Percentiles rank a stretch among this genome's conserved stretches.
These are phyloP conservation scores for Hydractinia symbiolongicarpus DNA, from an alignment of 30 jellyfish, hydroid and myxozoan genomes.

Conservation along the genomic window DNA sequence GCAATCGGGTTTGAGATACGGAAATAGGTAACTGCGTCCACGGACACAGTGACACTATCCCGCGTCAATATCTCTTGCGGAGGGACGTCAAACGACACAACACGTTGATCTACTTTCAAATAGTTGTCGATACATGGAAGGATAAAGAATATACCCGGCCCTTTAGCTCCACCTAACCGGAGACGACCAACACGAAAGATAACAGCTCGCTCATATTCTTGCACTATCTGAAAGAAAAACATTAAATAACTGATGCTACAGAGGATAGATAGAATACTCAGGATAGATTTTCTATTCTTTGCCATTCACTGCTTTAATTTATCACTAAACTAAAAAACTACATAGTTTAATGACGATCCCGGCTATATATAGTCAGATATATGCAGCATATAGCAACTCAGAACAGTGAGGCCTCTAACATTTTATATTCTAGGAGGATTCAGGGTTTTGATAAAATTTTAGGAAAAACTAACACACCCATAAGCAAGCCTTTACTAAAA, in stretches of 20 bases:
- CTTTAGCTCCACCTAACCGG: constrained; percentile 76
- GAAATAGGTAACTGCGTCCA: constrained; percentile 92
- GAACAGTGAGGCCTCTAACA: no score
- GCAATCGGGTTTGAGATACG: constrained; percentile 82
- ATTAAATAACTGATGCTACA: background rate
- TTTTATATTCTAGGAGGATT: no score
- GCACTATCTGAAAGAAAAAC: constrained; percentile 67
- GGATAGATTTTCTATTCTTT: no score
- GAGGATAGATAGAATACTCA: background rate
- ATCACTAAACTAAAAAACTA: no score
- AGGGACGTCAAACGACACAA: constrained; percentile 93
- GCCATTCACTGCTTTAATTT: no score
- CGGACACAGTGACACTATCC: constrained; percentile 97
- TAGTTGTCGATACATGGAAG: constrained; percentile 90
- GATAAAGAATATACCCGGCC: constrained; percentile 93
- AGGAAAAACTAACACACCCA: no score
- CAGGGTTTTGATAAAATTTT: no score
- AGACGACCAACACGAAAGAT: constrained; percentile 94
- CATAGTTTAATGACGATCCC: no score
- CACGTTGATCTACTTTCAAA: constrained; percentile 78
- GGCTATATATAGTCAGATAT: no score
- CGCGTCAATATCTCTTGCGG: constrained; percentile 91
- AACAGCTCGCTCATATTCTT: constrained; percentile 94
- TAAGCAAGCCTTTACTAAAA: no score
- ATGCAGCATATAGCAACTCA: no score